Evolutionary conservation across 2,888 invertebrate species (phyloP).

Genomic region (Adineta ricciae): DNA sequence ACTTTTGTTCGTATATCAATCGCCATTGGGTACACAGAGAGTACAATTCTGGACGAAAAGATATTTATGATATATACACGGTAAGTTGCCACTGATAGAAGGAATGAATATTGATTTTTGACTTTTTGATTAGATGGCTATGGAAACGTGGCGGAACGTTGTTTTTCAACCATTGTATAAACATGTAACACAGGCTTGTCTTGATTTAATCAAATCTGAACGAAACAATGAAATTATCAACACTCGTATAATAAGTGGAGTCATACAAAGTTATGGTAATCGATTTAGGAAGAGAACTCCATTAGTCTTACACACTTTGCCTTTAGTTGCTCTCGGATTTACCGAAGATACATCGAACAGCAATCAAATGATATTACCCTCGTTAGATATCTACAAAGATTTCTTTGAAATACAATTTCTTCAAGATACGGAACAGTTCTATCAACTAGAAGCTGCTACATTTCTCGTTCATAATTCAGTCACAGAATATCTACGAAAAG

Average conservation of each 20-base stretch:
- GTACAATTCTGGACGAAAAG: constrained; percentile 91
- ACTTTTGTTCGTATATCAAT: constrained; percentile 69
- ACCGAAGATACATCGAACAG: constrained; percentile 70
- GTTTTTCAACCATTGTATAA: constrained; percentile 83
- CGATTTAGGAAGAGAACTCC: constrained; percentile 58
- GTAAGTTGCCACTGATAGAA: constrained; percentile 41
- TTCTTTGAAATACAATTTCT: constrained; percentile 86
- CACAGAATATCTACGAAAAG: constrained; percentile 96
- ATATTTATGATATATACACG: constrained; percentile 91
- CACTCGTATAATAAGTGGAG: constrained; percentile 76
- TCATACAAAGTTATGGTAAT: constrained; percentile 45
- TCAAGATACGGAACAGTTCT: constrained; percentile 85
- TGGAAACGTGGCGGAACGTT: constrained; percentile 93
- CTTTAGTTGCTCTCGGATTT: constrained; percentile 58
- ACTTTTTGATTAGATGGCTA: constrained; percentile 60
- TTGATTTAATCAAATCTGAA: constrained; percentile 89
- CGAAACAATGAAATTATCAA: constrained; percentile 88
- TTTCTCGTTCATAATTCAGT: constrained; percentile 88
- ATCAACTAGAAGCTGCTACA: constrained; percentile 81
- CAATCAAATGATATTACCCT: constrained; percentile 39
- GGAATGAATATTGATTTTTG: constrained; percentile 35
- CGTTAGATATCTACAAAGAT: constrained; percentile 51
- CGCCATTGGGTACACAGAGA: constrained; percentile 96
- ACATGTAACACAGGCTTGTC: constrained; percentile 89
- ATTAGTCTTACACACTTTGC: not conserved